These are phyloP conservation scores for Hyperoplus lanceolatus DNA, from an alignment of 2,797 vertebrate genomes.

Conservation along the genomic window DNA sequence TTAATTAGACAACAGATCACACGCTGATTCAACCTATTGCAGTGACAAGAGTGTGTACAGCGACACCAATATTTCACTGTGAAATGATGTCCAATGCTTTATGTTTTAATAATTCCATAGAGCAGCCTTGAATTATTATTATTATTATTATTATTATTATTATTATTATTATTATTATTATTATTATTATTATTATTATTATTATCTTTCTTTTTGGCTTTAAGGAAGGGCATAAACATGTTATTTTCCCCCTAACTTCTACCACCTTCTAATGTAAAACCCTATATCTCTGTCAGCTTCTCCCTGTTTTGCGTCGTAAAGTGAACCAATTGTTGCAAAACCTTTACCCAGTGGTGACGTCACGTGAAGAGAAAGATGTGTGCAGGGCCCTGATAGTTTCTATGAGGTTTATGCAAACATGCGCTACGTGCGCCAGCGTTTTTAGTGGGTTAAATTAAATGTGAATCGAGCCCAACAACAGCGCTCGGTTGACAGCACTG, in stretches of 20 bases:
- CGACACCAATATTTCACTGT: background rate
- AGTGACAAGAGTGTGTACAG: background rate
- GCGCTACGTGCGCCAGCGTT: background rate
- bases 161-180: background rate
- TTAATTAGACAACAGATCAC: background rate
- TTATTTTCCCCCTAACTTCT: background rate
- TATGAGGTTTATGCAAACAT: slow-evolving; percentile 12
- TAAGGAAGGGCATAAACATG: background rate
- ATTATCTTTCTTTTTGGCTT: background rate
- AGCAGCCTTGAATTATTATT: background rate
- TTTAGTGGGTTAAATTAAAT: slow-evolving; percentile 5
- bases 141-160: background rate
- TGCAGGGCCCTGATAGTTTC: background rate
- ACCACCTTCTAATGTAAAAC: slow-evolving; percentile 6
- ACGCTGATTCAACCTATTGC: background rate
- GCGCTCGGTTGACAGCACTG: slow-evolving; percentile 6
- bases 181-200: background rate
- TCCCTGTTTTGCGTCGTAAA: slow-evolving; percentile 2
- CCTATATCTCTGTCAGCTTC: background rate
- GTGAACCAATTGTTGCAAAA: background rate
- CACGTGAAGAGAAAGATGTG: background rate
- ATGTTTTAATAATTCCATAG: background rate
- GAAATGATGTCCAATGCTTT: background rate
- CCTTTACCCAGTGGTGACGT: slow-evolving; percentile 8
- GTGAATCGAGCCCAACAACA: background rate